Percentiles rank a stretch among this genome's conserved stretches.
These are phyloP conservation scores for Aramus guarauna DNA, from an alignment of 2,113 vertebrate genomes.

Conservation along the genomic window DNA sequence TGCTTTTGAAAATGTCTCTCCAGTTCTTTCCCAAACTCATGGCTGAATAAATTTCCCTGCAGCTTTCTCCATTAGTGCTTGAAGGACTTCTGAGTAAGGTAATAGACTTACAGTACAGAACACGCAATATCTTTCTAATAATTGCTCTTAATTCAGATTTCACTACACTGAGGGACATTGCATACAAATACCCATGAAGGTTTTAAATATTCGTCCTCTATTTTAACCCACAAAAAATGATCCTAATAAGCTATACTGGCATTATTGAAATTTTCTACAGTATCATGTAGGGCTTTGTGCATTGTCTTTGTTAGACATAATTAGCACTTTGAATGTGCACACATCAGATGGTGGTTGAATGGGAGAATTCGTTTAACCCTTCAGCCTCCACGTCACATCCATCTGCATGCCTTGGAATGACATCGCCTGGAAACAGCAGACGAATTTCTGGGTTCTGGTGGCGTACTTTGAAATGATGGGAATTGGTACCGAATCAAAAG, in stretches of 20 bases:
- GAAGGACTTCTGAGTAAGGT: neutral
- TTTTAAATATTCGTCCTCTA: neutral
- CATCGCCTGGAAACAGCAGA: neutral
- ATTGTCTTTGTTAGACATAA: slow-evolving; percentile 17
- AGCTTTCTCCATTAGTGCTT: neutral
- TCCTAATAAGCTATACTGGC: neutral
- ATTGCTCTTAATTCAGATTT: neutral
- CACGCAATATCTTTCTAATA: neutral
- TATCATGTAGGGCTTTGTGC: neutral
- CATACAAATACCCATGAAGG: neutral
- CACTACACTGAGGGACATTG: neutral
- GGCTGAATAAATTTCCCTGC: neutral
- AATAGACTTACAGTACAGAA: neutral
- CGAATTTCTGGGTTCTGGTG: neutral
- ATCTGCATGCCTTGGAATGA: neutral
- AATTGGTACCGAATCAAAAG: neutral
- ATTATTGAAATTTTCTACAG: neutral
- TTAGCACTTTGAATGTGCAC: slow-evolving; percentile 13
- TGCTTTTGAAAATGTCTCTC: neutral
- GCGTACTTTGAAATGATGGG: accelerated
- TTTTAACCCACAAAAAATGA: neutral
- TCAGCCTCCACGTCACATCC: neutral
- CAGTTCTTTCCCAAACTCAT: neutral
- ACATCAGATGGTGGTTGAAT: slow-evolving; percentile 26
- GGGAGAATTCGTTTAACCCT: slow-evolving; percentile 1